Evolutionary conservation across 1,140 invertebrate species (phyloP).

Genomic region (Drosophila elegans): DNA sequence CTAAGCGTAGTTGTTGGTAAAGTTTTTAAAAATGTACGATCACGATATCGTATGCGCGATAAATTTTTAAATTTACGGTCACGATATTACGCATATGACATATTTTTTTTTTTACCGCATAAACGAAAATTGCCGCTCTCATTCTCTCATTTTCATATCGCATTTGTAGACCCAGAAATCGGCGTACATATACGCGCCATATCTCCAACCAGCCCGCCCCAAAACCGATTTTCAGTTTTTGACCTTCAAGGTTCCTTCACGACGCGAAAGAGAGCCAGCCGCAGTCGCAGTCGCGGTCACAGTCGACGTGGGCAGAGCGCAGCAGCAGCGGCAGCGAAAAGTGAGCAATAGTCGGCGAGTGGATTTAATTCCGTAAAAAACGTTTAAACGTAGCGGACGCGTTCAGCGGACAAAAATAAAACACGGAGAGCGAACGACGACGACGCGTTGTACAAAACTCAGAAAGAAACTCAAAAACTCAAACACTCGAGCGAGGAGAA

Average conservation of each 20-base stretch:
- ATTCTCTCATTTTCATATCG: not conserved
- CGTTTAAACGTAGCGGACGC: slow-evolving; percentile 79
- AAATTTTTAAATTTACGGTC: not conserved
- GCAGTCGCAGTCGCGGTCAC: slow-evolving; percentile 23
- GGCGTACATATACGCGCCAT: slow-evolving; percentile 25
- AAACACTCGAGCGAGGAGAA: not conserved
- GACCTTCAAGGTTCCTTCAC: slow-evolving; percentile 85
- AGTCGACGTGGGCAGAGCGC: slow-evolving; percentile 10
- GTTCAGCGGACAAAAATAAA: slow-evolving; percentile 75
- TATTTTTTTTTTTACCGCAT: not conserved
- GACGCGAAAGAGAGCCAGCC: slow-evolving; percentile 29
- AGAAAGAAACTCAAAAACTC: slow-evolving; percentile 9
- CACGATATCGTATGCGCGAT: too few species aligned
- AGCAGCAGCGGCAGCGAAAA: slow-evolving; percentile 44
- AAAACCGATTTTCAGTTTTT: slow-evolving; percentile 83
- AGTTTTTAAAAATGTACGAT: too few species aligned
- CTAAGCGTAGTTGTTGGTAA: too few species aligned
- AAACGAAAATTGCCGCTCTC: slow-evolving; percentile 6
- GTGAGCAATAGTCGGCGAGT: slow-evolving; percentile 58
- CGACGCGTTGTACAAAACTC: not conserved
- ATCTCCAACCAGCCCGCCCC: slow-evolving; percentile 58
- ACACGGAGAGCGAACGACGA: slow-evolving; percentile 22
- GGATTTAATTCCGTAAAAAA: slow-evolving; percentile 80
- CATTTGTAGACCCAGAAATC: slow-evolving; percentile 12
- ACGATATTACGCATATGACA: not conserved